phyloP scores from a whole-genome alignment of 2,113 vertebrate genomes.

The Tachuris rubrigastra region DNA sequence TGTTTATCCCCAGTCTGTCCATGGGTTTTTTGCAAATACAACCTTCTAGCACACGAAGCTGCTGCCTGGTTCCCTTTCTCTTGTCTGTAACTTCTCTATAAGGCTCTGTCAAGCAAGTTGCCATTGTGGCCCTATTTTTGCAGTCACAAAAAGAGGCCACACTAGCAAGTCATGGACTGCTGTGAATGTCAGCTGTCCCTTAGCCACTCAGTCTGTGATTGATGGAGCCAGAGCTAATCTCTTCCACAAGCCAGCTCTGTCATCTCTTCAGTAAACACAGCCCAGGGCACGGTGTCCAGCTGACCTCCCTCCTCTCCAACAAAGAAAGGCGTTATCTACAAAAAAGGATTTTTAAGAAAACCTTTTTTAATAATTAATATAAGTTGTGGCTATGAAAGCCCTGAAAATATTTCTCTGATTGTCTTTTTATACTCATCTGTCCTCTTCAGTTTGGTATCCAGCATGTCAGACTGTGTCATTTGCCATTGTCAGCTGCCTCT shows the following conservation, averaged over 20 bases:
- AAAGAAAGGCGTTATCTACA: neutral
- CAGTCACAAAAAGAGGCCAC: neutral
- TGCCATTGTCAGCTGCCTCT: neutral
- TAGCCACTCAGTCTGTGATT: neutral
- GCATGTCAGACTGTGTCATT: neutral
- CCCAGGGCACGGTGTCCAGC: neutral
- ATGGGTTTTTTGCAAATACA: neutral
- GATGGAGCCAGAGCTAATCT: conserved; percentile 23
- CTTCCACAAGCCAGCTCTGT: neutral
- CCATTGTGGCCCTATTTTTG: neutral
- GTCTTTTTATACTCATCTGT: neutral
- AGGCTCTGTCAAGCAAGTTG: neutral
- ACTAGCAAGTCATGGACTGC: neutral
- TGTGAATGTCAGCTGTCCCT: conserved; percentile 41
- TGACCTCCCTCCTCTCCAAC: neutral
- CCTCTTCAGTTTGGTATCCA: neutral
- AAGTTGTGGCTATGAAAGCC: neutral
- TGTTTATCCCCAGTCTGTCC: neutral
- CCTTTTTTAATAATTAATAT: neutral
- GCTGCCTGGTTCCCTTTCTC: neutral
- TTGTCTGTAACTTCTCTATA: neutral
- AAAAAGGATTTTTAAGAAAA: neutral
- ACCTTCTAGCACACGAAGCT: neutral
- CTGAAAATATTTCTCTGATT: neutral
- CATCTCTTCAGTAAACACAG: neutral